Evolutionary conservation across 2,797 vertebrate species (phyloP), one percentile per base, ranked within the genome.

Genomic region (Hephaestus fuliginosus): DNA sequence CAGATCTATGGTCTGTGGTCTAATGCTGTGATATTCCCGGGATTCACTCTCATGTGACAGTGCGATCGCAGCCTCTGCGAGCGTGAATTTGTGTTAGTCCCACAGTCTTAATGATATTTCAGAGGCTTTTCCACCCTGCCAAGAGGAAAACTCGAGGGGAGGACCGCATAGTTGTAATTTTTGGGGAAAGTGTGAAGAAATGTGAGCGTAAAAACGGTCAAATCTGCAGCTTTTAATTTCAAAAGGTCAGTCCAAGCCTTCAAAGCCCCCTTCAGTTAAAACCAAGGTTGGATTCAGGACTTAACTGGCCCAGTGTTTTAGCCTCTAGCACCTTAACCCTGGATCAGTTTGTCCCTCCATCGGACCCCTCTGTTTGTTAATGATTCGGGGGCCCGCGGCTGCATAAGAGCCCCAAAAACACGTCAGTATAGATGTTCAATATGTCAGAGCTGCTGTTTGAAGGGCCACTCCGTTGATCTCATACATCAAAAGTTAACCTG

Each of bases 161-260:
- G 49, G 55, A 56, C 46, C 66, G n/a, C 28, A 20, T 11, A 51
- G 61, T 33, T 71, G 14, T 51, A 36, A 60, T 60, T 64, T 77
- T 28, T 3, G 41, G 30, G 30, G 30, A 33, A 33, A 33, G n/a
- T 3, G 30, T 33, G 30, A 63, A 33, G 56, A 33, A 17, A 3
- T 25, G 5, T 22, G 14, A 48, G 25, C 11, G 15, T 36, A 22
- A 52, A 73, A 56, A 70, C 18, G 20, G 7, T 28, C 4, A 44
- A 74, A 56, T 53, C 1, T 2, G 55, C 55, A 58, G 28, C 62
- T 49, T 33, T 70, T 48, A 73, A 79, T 66, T 52, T 12, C 9
- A 36, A 82, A 72, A 80, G 80, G 39, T 84, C 79, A 65, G 13
- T 15, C 25, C 0, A 5, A 64, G 49, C 7, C 71, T 81, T 84